Conservation (phyloP, 2,888 invertebrate species). For the Tetragnatha montana region DNA sequence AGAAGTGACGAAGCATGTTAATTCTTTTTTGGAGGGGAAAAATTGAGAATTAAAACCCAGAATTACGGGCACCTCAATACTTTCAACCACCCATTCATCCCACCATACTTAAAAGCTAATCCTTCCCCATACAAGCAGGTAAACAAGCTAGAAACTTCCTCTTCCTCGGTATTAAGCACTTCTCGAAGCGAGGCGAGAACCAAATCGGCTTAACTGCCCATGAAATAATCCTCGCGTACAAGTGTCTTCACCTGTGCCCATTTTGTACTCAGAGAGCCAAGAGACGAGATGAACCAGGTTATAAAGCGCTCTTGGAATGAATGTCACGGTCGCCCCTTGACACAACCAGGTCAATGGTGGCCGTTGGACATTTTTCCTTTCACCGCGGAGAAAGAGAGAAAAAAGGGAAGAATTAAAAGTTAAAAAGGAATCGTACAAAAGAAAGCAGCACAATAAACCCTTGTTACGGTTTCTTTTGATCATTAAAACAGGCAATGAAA, state of each 20-base stretch:
- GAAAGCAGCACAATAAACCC: slow-evolving; percentile 49
- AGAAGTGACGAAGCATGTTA: too few relatives aligned
- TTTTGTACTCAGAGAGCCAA: not conserved
- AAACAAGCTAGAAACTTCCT: not conserved
- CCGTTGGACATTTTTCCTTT: slow-evolving; percentile 18
- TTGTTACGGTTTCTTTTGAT: slow-evolving; percentile 34
- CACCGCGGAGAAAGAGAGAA: not conserved
- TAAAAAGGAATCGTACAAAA: not conserved
- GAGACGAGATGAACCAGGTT: slow-evolving; percentile 29
- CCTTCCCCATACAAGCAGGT: not conserved
- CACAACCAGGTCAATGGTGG: slow-evolving; percentile 48
- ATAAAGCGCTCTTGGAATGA: slow-evolving; percentile 30
- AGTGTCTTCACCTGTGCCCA: slow-evolving; percentile 14
- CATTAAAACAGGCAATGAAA: slow-evolving; percentile 16
- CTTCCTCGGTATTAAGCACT: not conserved
- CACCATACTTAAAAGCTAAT: not conserved
- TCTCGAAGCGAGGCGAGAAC: not conserved
- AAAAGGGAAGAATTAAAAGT: not conserved
- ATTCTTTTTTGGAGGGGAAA: not conserved
- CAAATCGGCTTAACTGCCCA: not conserved
- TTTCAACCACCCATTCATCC: not conserved
- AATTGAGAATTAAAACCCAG: not conserved
- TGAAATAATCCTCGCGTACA: not conserved
- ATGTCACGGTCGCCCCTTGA: slow-evolving; percentile 56
- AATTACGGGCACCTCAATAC: not conserved